Base-by-base conservation (phyloP, 2,113 vertebrate species). In the Clupea harengus region DNA sequence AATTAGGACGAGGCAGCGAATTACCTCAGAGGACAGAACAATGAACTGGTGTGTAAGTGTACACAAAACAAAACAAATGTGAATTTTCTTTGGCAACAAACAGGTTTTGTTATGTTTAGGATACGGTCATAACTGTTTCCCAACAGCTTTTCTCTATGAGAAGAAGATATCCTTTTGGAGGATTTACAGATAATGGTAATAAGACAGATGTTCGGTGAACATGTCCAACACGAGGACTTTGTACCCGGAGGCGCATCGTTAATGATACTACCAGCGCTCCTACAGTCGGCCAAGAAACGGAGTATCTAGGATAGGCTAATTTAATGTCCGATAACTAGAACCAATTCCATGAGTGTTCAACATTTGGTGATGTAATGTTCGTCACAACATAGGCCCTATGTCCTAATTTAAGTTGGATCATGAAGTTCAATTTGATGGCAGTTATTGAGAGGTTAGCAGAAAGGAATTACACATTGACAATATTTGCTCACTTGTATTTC, bases 71-170 rank as follows among this genome's bases (percentile, higher is more conserved):
- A 32, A 18, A 46, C 54, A 47, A 45, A 54, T 54, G 46, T 32
- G 81, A 85, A 32, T 81, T 49, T 44, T 39, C 25, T 39, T 57
- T 54, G 54, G 22, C 54, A 32, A 28, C 32, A 10, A 0, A 4
- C 52, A 45, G 9, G 44, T 39, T 86, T 90, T 91, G 91, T 93
- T 89, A 89, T 91, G 90, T 92, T 6, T n/a, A 49, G 7, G 22
- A 88, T 87, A 92, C 86, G 90, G 90, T 91, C 88, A 89, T 90
- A 92, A 89, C 89, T 92, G 91, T 93, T 94, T 93, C 91, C 93
- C 93, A 93, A 93, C 93, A 94, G 93, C 93, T 94, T 93, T 93
- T 91, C 87, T 91, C 91, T 88, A 15, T 78, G 72, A 89, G 89
- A 90, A 87, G 92, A 90, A 83, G 86, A 92, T 88, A 90, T 94